Percentiles rank a stretch among this genome's conserved stretches.
phyloP scores from a whole-genome alignment of 2,113 vertebrate genomes.

The Indri indri region DNA sequence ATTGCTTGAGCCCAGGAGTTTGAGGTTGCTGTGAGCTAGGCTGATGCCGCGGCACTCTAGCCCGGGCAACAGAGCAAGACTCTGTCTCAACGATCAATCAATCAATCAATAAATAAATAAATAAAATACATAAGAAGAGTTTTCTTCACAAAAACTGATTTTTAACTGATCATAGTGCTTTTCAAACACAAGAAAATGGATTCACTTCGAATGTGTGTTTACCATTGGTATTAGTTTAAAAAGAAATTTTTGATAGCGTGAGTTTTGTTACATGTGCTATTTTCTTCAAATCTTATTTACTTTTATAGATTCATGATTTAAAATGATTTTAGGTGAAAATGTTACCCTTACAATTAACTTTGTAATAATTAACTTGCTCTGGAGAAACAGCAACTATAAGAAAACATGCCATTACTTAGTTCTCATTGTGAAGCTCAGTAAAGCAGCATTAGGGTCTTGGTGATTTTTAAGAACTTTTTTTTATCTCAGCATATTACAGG shows the following conservation, averaged over 20 bases:
- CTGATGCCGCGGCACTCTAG: too few species aligned
- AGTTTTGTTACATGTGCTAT: not conserved
- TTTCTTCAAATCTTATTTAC: not conserved
- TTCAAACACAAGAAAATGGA: not conserved
- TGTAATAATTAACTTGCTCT: not conserved
- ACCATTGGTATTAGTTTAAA: not conserved
- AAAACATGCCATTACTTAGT: not conserved
- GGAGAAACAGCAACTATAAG: not conserved
- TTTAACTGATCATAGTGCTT: not conserved
- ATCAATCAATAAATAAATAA: too few species aligned
- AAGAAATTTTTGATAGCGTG: not conserved
- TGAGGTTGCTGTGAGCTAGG: too few species aligned
- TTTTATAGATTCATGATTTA: not conserved
- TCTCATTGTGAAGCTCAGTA: not conserved
- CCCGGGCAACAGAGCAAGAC: too few species aligned
- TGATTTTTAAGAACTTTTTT: not conserved
- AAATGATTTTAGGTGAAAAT: not conserved
- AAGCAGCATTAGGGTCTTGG: not conserved
- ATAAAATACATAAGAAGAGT: too few species aligned
- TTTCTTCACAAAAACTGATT: not conserved
- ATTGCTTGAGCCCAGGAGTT: too few species aligned
- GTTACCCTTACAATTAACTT: not conserved
- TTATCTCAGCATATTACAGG: too few species aligned
- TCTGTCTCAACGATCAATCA: too few species aligned
- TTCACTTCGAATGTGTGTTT: not conserved